A percentile compares a stretch with the other conserved stretches of the same genome.
Conservation (phyloP, 2,113 vertebrate genomes). For the Pseudopodoces humilis region DNA sequence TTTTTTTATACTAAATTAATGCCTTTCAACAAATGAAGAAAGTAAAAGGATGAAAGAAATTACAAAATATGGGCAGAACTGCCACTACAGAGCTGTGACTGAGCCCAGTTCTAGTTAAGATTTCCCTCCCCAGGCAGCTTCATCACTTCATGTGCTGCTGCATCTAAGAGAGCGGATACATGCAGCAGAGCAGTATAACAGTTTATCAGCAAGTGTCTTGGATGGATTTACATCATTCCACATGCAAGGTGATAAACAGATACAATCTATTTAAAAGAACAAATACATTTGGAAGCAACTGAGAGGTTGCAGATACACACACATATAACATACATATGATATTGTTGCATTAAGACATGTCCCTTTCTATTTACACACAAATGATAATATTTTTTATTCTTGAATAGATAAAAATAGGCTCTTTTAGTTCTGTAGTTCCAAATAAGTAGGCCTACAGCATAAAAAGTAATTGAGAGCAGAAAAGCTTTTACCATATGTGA, state of each 20-base stretch:
- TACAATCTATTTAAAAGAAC: not conserved
- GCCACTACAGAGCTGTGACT: not conserved
- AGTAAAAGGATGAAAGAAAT: not conserved
- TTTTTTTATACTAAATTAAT: not conserved
- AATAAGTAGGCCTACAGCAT: not conserved
- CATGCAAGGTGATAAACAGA: not conserved
- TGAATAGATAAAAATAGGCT: not conserved
- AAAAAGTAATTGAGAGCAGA: not conserved
- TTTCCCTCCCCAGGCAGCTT: not conserved
- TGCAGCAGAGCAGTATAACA: not conserved
- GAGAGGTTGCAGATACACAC: not conserved
- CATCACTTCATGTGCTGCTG: not conserved
- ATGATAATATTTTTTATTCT: not conserved
- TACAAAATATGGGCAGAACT: not conserved
- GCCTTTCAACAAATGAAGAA: not conserved
- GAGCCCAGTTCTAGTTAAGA: not conserved
- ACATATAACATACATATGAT: not conserved
- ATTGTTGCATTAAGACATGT: not conserved
- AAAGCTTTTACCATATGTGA: not conserved
- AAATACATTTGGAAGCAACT: not conserved
- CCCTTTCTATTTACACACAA: not conserved
- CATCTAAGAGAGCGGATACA: not conserved
- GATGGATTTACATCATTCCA: not conserved
- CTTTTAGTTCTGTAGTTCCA: not conserved
- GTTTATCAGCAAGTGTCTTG: not conserved